Evolutionary conservation across 2,888 invertebrate species (phyloP).

Genomic region (Conchocele bisecta): DNA sequence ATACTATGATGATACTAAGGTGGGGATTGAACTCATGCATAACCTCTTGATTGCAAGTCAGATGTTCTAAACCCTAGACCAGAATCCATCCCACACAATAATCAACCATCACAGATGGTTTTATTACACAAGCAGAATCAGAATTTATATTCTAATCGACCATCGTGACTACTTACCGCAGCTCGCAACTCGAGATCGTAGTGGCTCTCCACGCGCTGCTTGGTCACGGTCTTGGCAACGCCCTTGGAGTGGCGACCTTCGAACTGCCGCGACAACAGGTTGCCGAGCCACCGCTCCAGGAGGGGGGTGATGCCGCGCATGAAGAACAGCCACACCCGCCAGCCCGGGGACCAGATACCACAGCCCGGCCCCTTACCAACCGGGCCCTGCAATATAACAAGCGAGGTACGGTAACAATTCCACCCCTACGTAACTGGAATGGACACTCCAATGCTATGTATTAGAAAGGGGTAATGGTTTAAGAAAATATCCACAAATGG

Average conservation of each 20-base stretch:
- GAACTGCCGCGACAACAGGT: conserved; percentile 98
- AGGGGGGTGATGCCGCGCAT: conserved; percentile 99
- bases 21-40: no score
- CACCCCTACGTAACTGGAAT: no score
- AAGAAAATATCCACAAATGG: no score
- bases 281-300: conserved; percentile 99
- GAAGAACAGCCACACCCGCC: conserved; percentile 99
- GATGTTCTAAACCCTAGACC: no score
- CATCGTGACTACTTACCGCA: conserved; percentile 86
- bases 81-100: not conserved
- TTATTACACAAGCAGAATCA: no score
- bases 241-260: conserved; percentile 99
- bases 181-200: conserved; percentile 99
- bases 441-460: no score
- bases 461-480: no score
- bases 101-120: no score
- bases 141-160: not conserved
- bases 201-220: conserved; percentile 99
- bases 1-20: no score
- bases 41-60: not conserved
- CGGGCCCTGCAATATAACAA: conserved; percentile 89
- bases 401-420: no score
- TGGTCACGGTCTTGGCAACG: conserved; percentile 99
- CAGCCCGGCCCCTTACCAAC: conserved; percentile 99
- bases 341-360: conserved; percentile 99